Conservation (phyloP, 2,797 vertebrate species). For the Cephalopachus bancanus region DNA sequence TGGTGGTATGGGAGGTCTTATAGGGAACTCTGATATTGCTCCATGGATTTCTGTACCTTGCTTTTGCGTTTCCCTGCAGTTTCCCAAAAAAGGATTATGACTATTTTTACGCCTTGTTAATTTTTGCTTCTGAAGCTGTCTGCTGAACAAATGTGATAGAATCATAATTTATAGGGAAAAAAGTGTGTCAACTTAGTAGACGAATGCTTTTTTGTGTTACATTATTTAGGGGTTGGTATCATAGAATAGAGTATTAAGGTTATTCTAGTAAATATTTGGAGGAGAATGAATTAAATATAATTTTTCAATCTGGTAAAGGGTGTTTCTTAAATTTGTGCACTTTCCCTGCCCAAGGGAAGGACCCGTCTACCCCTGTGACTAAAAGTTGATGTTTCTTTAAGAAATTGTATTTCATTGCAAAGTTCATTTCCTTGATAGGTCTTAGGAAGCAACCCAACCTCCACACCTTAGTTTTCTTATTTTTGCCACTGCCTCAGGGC, state of each 20-base stretch:
- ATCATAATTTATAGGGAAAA: not conserved
- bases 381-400: slow-evolving; percentile 63
- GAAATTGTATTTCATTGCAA: slow-evolving; percentile 14
- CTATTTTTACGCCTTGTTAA: not conserved
- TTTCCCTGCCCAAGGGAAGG: not conserved
- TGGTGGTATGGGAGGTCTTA: not conserved
- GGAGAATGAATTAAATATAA: not conserved
- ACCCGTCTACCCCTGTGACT: not conserved
- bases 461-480: slow-evolving; percentile 8
- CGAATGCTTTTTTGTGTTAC: not conserved
- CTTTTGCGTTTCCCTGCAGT: not conserved
- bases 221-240: not conserved
- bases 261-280: slow-evolving; percentile 6
- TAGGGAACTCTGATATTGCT: not conserved
- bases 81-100: slow-evolving; percentile 8
- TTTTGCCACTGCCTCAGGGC: slow-evolving; percentile 7
- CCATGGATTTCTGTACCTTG: not conserved
- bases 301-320: slow-evolving; percentile 36
- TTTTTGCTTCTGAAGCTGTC: slow-evolving; percentile 44
- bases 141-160: slow-evolving; percentile 22
- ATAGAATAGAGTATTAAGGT: slow-evolving; percentile 6
- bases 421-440: slow-evolving; percentile 33
- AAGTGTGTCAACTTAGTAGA: not conserved
- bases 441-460: not conserved
- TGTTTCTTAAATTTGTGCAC: not conserved